Percentiles rank a stretch among this genome's conserved stretches.
Conservation (phyloP, 2,113 vertebrate genomes). For the Callaeas wilsoni region DNA sequence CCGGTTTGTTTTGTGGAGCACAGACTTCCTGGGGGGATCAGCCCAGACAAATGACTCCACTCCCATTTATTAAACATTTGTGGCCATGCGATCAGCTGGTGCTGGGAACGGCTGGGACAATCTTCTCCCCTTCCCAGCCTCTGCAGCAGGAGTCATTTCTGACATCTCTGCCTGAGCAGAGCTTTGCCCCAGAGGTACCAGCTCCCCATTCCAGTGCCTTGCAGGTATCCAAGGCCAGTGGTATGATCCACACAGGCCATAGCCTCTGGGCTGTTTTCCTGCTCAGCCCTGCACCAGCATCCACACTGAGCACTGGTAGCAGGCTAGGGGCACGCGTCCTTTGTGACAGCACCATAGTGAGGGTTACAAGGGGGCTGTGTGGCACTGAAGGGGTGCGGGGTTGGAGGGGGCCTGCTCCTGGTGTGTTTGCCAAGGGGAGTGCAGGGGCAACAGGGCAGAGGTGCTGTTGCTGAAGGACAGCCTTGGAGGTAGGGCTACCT, state of each 20-base stretch:
- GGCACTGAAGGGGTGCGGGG: background rate
- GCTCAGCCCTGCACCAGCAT: background rate
- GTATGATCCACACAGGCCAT: background rate
- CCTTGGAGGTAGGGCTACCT: background rate
- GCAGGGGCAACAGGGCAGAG: background rate
- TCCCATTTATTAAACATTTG: conserved; percentile 3
- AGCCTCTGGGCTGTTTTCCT: background rate
- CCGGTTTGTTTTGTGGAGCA: background rate
- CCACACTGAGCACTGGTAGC: background rate
- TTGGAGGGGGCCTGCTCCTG: background rate
- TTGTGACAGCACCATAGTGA: background rate
- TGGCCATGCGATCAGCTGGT: background rate
- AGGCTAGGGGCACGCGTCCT: fast-evolving
- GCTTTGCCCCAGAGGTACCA: background rate
- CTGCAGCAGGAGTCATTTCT: background rate
- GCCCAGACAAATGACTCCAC: conserved; percentile 20
- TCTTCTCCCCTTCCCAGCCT: background rate
- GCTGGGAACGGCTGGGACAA: background rate
- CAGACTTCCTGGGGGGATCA: conserved; percentile 25
- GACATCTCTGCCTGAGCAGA: fast-evolving
- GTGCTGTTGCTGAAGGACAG: conserved; percentile 25
- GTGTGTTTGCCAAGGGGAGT: background rate
- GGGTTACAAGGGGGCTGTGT: background rate
- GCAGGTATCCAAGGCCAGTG: background rate
- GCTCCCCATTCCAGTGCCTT: fast-evolving